Evolutionary conservation across 2,888 invertebrate species (phyloP).

Genomic region (Augiades crinisus): DNA sequence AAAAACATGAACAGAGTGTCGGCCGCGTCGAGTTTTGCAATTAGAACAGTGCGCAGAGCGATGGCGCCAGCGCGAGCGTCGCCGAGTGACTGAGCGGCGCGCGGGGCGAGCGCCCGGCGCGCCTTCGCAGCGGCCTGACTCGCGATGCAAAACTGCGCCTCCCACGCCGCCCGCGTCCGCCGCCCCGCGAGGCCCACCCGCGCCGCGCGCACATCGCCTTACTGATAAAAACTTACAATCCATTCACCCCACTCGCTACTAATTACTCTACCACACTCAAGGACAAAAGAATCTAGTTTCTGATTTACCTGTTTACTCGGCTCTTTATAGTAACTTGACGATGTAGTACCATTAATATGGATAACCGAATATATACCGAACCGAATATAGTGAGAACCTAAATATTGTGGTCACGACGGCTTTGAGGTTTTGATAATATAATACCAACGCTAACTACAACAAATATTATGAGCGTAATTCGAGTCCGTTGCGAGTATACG

Average conservation of each 20-base stretch:
- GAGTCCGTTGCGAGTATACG: no score
- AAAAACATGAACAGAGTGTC: slow-evolving; percentile 9
- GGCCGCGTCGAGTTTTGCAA: neutral
- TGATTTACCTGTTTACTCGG: slow-evolving; percentile 4
- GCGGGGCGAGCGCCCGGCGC: slow-evolving; percentile 41
- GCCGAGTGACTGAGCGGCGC: slow-evolving; percentile 71
- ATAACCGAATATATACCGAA: no score
- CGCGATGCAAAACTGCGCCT: slow-evolving; percentile 20
- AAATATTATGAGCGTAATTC: no score
- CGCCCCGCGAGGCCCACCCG: slow-evolving; percentile 42
- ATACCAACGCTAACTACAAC: no score
- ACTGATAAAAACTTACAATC: slow-evolving; percentile 43
- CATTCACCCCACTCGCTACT: slow-evolving; percentile 44
- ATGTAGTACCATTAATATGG: no score
- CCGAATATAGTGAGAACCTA: no score
- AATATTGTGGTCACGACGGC: no score
- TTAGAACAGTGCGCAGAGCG: slow-evolving; percentile 29
- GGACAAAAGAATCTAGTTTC: slow-evolving; percentile 10
- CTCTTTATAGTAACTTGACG: no score
- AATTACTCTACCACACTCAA: slow-evolving; percentile 34
- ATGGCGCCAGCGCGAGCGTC: slow-evolving; percentile 71
- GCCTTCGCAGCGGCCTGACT: slow-evolving; percentile 30
- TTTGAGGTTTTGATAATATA: no score
- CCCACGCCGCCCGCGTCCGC: slow-evolving; percentile 46
- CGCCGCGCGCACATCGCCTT: no score